Evolutionary conservation across 2,797 vertebrate species (phyloP).

Genomic region (Tamandua tetradactyla): DNA sequence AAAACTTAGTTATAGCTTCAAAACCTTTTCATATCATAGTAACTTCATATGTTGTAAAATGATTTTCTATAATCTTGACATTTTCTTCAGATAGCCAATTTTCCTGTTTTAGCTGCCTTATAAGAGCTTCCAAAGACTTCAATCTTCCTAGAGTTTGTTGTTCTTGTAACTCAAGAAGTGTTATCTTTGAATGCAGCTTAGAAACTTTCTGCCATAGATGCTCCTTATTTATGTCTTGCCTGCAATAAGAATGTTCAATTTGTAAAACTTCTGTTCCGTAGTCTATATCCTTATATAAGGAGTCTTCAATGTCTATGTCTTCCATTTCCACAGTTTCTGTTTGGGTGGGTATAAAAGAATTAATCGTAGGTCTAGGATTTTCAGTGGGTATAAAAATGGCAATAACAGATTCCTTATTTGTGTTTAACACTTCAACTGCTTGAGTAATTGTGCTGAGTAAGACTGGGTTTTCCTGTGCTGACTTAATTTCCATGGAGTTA

Average conservation of each 20-base stretch:
- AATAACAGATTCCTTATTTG: conserved; percentile 83
- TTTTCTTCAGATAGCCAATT: conserved; percentile 90
- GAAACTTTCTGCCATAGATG: conserved; percentile 91
- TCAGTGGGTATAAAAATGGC: conserved; percentile 84
- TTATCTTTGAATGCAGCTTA: conserved; percentile 89
- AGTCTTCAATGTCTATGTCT: conserved; percentile 66
- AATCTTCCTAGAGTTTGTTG: conserved; percentile 88
- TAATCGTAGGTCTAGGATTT: conserved; percentile 73
- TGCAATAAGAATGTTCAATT: conserved; percentile 91
- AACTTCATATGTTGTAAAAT: conserved; percentile 87
- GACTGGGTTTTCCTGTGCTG: conserved; percentile 79
- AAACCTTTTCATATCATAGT: conserved; percentile 84
- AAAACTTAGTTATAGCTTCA: not conserved
- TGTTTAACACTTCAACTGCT: conserved; percentile 81
- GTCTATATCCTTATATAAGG: conserved; percentile 69
- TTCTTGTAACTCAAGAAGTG: conserved; percentile 89
- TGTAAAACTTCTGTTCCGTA: conserved; percentile 81
- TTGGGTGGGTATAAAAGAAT: conserved; percentile 74
- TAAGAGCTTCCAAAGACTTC: conserved; percentile 87
- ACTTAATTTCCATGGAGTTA: conserved; percentile 79
- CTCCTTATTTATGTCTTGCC: conserved; percentile 87
- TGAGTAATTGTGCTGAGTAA: conserved; percentile 84
- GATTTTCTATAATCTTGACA: conserved; percentile 89
- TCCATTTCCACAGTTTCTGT: conserved; percentile 76
- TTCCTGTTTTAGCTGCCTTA: conserved; percentile 87